Percentiles rank a stretch among this genome's conserved stretches.
These are phyloP conservation scores for Lasioglossum malachurum DNA, from an alignment of 2,888 invertebrate genomes.

Conservation along the genomic window DNA sequence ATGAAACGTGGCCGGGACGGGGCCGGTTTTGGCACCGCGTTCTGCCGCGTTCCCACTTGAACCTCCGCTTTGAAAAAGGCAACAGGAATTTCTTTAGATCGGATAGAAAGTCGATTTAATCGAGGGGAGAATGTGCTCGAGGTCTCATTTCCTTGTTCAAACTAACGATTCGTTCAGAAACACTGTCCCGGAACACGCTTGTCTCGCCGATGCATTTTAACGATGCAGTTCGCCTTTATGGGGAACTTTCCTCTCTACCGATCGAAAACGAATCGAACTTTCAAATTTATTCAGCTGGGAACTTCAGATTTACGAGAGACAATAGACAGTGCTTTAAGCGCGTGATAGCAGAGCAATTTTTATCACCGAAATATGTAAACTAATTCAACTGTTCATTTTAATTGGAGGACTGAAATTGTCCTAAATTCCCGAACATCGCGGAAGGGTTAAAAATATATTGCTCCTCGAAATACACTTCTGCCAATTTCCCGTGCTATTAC, in stretches of 20 bases:
- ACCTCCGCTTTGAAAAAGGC: not conserved
- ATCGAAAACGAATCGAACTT: not conserved
- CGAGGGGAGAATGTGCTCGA: not conserved
- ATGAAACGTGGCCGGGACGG: constrained; percentile 40
- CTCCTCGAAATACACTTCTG: not conserved
- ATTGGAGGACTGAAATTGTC: not conserved
- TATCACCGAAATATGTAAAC: not conserved
- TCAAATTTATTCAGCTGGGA: not conserved
- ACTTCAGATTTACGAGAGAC: not conserved
- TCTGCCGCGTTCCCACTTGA: not conserved
- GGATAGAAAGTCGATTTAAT: not conserved
- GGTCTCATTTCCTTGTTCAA: not conserved
- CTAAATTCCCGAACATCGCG: not conserved
- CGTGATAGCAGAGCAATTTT: not conserved
- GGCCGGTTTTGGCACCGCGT: constrained; percentile 28
- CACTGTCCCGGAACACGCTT: not conserved
- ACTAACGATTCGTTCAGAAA: not conserved
- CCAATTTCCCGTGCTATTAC: not conserved
- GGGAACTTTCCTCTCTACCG: not conserved
- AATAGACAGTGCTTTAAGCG: not conserved
- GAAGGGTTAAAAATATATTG: not conserved
- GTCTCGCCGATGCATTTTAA: not conserved
- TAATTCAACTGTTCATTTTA: not conserved
- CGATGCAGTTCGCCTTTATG: not conserved
- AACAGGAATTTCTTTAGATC: not conserved